Evolutionary conservation across 2,797 vertebrate genomes (phyloP).

Genomic region (Propithecus perrieri): DNA sequence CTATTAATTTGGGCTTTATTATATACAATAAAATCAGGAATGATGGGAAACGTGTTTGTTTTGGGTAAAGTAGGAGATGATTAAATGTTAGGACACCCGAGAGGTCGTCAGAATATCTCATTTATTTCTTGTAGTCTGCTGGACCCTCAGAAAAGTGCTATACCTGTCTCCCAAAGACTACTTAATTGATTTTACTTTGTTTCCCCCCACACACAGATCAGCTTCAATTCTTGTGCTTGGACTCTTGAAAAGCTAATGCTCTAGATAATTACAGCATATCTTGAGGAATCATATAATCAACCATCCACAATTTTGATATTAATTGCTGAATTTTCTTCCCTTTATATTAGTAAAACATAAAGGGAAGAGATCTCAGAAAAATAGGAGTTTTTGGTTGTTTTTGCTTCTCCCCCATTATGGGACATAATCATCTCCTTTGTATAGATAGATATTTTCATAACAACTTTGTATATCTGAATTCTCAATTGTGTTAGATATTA

Average conservation of each 20-base stretch:
- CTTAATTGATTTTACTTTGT: not conserved
- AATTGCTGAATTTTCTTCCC: not conserved
- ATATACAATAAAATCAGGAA: not conserved
- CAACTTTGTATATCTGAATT: not conserved
- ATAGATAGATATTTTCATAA: not conserved
- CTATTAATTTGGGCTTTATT: not conserved
- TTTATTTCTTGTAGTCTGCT: not conserved
- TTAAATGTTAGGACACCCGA: not conserved
- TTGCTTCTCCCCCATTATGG: not conserved
- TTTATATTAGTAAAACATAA: not conserved
- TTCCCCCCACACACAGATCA: not conserved
- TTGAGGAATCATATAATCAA: not conserved
- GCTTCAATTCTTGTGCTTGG: not conserved
- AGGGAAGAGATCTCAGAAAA: not conserved
- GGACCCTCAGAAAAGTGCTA: no score
- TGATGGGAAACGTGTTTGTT: not conserved
- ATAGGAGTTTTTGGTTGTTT: no score
- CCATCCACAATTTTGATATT: not conserved
- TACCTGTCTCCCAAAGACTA: not conserved
- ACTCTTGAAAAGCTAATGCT: not conserved
- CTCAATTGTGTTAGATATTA: not conserved
- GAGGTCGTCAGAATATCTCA: not conserved
- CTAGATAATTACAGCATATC: not conserved
- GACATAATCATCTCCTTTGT: not conserved
- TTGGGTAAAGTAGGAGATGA: accelerated